These are phyloP conservation scores for Masnerella sp. DNA, from an alignment of 2,888 invertebrate genomes.

Conservation along the genomic window DNA sequence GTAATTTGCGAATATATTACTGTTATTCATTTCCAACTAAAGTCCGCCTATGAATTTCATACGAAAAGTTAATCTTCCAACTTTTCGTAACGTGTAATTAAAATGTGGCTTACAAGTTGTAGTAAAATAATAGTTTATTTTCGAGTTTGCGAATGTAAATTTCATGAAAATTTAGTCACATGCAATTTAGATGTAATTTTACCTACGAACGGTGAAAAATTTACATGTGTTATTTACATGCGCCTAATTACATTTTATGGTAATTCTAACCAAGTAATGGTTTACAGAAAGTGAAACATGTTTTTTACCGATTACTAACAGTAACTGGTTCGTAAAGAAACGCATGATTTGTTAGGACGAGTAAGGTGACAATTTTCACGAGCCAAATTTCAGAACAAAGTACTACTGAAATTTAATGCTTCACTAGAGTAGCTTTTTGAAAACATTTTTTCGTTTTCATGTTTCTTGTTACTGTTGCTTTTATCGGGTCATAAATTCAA, in stretches of 20 bases:
- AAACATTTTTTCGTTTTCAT: conserved; percentile 32
- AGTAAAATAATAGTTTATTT: too few species aligned
- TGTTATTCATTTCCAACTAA: too few species aligned
- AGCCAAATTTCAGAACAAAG: background rate
- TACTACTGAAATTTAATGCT: conserved; percentile 8
- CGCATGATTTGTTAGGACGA: background rate
- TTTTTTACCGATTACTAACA: background rate
- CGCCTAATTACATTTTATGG: too few species aligned
- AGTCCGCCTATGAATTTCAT: too few species aligned
- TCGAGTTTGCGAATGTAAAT: conserved; percentile 24
- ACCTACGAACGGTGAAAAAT: conserved; percentile 25
- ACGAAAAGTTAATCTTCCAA: too few species aligned
- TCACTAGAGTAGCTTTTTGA: background rate
- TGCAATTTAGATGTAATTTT: conserved; percentile 41
- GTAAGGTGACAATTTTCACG: background rate
- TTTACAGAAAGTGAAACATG: conserved; percentile 4
- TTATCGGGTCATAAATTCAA: conserved; percentile 44
- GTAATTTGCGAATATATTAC: too few species aligned
- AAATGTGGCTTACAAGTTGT: too few species aligned
- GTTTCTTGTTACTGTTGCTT: conserved; percentile 34
- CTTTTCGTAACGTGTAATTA: too few species aligned
- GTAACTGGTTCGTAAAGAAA: conserved; percentile 1
- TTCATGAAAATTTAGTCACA: conserved; percentile 28
- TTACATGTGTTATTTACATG: conserved; percentile 36
- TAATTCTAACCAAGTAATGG: background rate